A percentile compares a stretch with the other conserved stretches of the same genome.
Evolutionary conservation across 1,140 invertebrate species (phyloP).

Genomic region (Drosophila orosa): DNA sequence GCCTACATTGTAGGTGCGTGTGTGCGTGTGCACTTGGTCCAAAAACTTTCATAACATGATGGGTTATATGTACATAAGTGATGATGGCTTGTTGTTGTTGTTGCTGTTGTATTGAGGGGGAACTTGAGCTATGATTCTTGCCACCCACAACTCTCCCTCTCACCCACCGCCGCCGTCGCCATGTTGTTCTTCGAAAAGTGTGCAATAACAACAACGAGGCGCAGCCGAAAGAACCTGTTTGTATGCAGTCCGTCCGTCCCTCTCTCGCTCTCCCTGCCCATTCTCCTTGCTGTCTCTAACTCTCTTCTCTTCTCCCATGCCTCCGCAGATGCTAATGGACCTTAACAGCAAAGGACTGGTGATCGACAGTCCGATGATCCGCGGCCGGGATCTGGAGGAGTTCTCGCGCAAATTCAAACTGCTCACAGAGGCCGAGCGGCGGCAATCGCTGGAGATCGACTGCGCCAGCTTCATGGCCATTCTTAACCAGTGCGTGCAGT

Average conservation of each 20-base stretch:
- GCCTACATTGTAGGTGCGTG: conserved; percentile 11
- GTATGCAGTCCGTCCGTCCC: conserved; percentile 53
- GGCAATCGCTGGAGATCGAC: conserved; percentile 92
- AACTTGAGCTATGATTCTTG: conserved; percentile 53
- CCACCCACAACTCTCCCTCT: conserved; percentile 15
- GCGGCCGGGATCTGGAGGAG: conserved; percentile 92
- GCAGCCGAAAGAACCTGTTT: conserved; percentile 61
- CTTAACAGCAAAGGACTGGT: conserved; percentile 92
- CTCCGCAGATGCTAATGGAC: conserved; percentile 94
- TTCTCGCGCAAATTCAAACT: conserved; percentile 92
- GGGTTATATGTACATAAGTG: conserved; percentile 40
- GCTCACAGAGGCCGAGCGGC: conserved; percentile 91
- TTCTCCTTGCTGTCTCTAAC: background rate
- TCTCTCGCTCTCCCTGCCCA: conserved; percentile 1
- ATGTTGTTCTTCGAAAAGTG: conserved; percentile 64
- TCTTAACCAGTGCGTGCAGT: conserved; percentile 94
- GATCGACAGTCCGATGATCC: conserved; percentile 90
- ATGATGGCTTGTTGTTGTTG: conserved; percentile 23
- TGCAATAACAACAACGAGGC: conserved; percentile 31
- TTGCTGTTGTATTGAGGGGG: conserved; percentile 31
- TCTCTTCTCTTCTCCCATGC: background rate
- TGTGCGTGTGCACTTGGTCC: conserved; percentile 49
- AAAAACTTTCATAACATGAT: conserved; percentile 59
- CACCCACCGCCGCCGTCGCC: conserved; percentile 41
- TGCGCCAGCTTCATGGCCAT: conserved; percentile 92